Evolutionary conservation across 2,113 vertebrate species (phyloP), one percentile per base, ranked within the genome.

Genomic region (Chaetodon trifascialis): DNA sequence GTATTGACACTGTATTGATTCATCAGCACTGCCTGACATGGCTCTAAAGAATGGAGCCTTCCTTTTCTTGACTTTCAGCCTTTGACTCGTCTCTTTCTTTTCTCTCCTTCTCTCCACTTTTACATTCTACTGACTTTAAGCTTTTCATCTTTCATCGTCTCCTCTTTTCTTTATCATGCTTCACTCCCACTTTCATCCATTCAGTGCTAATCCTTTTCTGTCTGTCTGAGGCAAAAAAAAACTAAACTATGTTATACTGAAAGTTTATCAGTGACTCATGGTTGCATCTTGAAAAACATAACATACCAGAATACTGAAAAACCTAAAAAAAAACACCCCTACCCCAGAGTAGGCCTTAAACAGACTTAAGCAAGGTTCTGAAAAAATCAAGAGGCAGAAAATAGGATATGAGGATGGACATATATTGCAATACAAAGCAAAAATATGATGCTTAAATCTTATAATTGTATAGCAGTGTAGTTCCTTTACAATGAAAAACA

Each of bases 1-100:
- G 77, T 92, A 30, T 88, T 88, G 84, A 90, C 68, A 91, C 80
- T 30, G 30, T 30, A 30, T 30, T 30, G 30, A 91, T 91, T 88
- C 74, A 88, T 92, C 88, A 91, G 66, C 63, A 14, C 56, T 7
- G 34, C 69, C 64, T 90, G 82, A 86, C 84, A 83, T 4, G 23
- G 74, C 60, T 76, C 78, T 80, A 52, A 84, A 65, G 46, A 54
- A 74, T 65, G 70, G 40, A 71, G 44, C 36, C 58, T 16, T 58
- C 42, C 21, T 58, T 81, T 69, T 85, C 79, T 76, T 64, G 73
- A 69, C 70, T 85, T 85, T 74, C 62, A 73, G 17, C 62, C 34
- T 59, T 46, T 58, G 25, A 62, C 60, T 66, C 59, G 17, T 59
- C 54, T 68, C 42, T 36, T 36, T 51, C 42, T 77, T 34, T 60